A percentile compares a stretch with the other conserved stretches of the same genome.
Conservation (phyloP, 2,113 vertebrate genomes). For the Aythya baeri region DNA sequence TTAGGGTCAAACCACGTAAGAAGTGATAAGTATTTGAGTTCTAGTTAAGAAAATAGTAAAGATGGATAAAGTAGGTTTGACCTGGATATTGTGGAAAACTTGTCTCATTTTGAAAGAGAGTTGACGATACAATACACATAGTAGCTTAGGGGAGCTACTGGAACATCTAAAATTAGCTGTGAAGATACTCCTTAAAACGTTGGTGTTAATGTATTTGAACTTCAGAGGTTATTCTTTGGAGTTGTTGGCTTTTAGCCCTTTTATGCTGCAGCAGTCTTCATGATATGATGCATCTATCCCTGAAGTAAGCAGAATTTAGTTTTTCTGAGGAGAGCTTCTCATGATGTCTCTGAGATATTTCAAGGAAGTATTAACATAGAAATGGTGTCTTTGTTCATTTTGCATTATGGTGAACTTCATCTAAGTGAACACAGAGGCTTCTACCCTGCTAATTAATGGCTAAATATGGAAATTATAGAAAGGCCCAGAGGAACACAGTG, state of each 20-base stretch:
- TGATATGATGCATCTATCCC: not conserved
- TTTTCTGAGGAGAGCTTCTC: not conserved
- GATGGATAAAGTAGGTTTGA: not conserved
- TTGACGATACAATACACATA: not conserved
- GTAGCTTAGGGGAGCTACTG: not conserved
- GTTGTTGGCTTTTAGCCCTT: not conserved
- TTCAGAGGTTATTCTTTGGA: not conserved
- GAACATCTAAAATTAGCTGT: not conserved
- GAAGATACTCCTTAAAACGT: not conserved
- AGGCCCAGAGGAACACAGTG: not conserved
- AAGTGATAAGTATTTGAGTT: not conserved
- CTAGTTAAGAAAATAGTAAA: not conserved
- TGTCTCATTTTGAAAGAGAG: not conserved
- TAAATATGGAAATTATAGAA: constrained; percentile 8
- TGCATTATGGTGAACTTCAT: not conserved
- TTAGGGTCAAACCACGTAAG: not conserved
- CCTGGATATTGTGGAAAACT: not conserved
- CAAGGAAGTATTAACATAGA: not conserved
- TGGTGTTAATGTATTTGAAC: not conserved
- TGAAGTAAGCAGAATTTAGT: not conserved
- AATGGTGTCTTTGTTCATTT: not conserved
- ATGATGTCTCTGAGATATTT: not conserved
- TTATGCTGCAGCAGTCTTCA: not conserved
- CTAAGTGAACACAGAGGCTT: not conserved
- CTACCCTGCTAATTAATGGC: not conserved